Conservation (phyloP, 2,888 invertebrate genomes). For the Spicauda simplicius region DNA sequence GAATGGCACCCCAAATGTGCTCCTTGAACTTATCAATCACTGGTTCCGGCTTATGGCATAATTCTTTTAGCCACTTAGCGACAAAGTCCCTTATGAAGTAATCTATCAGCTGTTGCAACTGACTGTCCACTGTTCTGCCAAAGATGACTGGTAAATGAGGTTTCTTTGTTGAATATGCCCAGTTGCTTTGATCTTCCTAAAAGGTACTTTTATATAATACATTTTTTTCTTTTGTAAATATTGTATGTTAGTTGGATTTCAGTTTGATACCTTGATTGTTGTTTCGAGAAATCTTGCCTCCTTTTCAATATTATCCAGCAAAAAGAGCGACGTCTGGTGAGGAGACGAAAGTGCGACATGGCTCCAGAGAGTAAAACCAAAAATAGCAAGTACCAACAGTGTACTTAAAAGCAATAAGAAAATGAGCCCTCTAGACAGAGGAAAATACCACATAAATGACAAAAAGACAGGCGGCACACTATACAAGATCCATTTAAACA, state of each 20-base stretch:
- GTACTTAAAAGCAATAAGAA: conserved; percentile 62
- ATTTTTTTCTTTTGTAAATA: not conserved
- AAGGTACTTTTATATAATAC: not conserved
- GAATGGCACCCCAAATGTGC: conserved; percentile 93
- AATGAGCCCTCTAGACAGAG: conserved; percentile 61
- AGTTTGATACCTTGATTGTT: conserved; percentile 78
- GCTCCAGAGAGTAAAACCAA: conserved; percentile 82
- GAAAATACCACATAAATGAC: conserved; percentile 65
- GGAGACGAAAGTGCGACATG: conserved; percentile 87
- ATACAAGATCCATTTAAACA: conserved; percentile 63
- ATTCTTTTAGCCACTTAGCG: conserved; percentile 89
- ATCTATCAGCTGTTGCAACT: conserved; percentile 93
- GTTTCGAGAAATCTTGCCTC: conserved; percentile 86
- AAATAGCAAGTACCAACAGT: conserved; percentile 59
- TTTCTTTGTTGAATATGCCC: conserved; percentile 68
- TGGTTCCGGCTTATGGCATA: conserved; percentile 88
- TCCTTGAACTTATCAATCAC: conserved; percentile 88
- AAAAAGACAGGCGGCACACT: conserved; percentile 58
- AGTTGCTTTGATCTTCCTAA: conserved; percentile 74
- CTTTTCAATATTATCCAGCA: conserved; percentile 85
- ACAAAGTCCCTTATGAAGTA: conserved; percentile 92
- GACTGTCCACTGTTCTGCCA: conserved; percentile 92
- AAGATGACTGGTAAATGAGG: conserved; percentile 91
- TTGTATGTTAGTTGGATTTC: not conserved
- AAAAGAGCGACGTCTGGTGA: conserved; percentile 86